Evolutionary conservation across 1,140 invertebrate species (phyloP).

Genomic region (Pteromalus puparum): DNA sequence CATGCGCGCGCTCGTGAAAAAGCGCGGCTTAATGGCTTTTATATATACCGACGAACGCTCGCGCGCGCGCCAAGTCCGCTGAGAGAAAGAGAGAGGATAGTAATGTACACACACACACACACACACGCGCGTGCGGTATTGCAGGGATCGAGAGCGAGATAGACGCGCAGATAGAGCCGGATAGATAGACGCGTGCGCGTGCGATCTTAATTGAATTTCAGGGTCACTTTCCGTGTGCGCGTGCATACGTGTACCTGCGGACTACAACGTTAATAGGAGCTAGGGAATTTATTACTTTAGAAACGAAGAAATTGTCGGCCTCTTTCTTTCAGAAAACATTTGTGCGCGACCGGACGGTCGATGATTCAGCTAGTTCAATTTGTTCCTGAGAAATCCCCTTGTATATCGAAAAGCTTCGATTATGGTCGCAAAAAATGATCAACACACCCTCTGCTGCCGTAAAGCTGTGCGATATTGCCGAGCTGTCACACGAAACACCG

Average conservation of each 20-base stretch:
- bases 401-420: neutral
- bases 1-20: constrained; percentile 24
- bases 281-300: constrained; percentile 8
- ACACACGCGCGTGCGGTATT: no score
- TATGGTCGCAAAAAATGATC: neutral
- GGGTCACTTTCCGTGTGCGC: constrained; percentile 18
- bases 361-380: neutral
- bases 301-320: neutral
- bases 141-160: neutral
- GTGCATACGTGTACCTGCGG: neutral
- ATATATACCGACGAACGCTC: constrained; percentile 37
- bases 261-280: neutral
- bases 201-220: constrained; percentile 51
- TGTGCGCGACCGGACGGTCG: neutral
- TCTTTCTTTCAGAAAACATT: neutral
- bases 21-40: constrained; percentile 45
- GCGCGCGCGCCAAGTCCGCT: neutral
- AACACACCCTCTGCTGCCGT: neutral
- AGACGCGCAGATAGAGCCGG: neutral
- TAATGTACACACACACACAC: neutral
- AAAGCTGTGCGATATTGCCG: neutral
- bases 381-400: neutral
- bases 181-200: constrained; percentile 5
- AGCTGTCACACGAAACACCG: constrained; percentile 43
- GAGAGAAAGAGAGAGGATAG: constrained; percentile 11